These are phyloP conservation scores for Stichopus horrens DNA, from an alignment of 53 echinoderm and acorn worm species.

Conservation along the genomic window DNA sequence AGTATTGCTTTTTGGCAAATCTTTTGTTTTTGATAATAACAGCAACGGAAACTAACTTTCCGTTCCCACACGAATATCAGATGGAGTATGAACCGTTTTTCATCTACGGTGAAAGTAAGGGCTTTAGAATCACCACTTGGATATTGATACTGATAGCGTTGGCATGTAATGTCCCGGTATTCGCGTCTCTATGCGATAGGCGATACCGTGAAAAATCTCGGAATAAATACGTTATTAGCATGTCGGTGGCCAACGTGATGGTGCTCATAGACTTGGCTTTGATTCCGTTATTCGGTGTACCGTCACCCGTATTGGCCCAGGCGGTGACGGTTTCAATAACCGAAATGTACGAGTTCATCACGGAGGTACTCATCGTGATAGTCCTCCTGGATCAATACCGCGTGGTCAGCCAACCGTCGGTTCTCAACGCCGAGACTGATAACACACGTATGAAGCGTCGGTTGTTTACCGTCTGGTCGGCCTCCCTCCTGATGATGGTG, in stretches of 20 bases:
- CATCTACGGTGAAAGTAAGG: not conserved
- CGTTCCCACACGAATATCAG: too few relatives aligned
- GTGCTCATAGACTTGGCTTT: conserved; percentile 12
- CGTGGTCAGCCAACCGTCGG: conserved; percentile 39
- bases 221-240: conserved; percentile 37
- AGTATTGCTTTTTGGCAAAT: too few relatives aligned
- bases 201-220: conserved; percentile 10
- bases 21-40: too few relatives aligned
- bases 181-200: not conserved
- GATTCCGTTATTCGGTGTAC: conserved; percentile 5
- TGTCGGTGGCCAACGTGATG: conserved; percentile 27
- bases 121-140: not conserved
- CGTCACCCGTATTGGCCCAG: not conserved
- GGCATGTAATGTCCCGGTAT: conserved; percentile 17
- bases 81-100: conserved; percentile 26
- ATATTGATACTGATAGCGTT: conserved; percentile 10
- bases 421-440: conserved; percentile 31
- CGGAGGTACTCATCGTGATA: conserved; percentile 28
- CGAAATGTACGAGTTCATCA: conserved; percentile 31
- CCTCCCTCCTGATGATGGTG: not conserved
- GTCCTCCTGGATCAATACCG: conserved; percentile 30
- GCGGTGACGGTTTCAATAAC: conserved; percentile 18
- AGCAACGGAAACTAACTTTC: too few relatives aligned
- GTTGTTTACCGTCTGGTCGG: conserved; percentile 20
- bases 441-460: conserved; percentile 43